A percentile compares a stretch with the other conserved stretches of the same genome.
These are phyloP conservation scores for Asteroscopus sphinx DNA, from an alignment of 2,888 invertebrate genomes.

Conservation along the genomic window DNA sequence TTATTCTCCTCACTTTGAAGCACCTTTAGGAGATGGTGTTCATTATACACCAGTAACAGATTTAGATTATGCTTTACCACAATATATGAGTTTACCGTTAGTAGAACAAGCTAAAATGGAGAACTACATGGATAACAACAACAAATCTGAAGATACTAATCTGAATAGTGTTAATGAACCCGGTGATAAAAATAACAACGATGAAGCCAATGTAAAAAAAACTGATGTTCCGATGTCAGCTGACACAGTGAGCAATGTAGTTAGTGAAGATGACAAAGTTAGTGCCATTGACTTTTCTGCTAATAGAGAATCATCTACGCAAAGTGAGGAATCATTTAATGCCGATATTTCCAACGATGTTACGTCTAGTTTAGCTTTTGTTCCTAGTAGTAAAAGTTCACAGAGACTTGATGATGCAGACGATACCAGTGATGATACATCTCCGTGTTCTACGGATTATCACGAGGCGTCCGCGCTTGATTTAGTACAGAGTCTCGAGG, in stretches of 20 bases:
- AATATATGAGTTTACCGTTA: constrained; percentile 82
- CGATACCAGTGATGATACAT: constrained; percentile 84
- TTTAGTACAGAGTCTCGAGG: constrained; percentile 81
- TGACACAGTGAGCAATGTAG: constrained; percentile 61
- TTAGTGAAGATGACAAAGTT: constrained; percentile 72
- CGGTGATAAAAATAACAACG: constrained; percentile 59
- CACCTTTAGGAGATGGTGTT: constrained; percentile 70
- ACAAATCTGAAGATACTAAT: constrained; percentile 54
- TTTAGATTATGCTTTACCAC: constrained; percentile 84
- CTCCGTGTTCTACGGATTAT: constrained; percentile 86
- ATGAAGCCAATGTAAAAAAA: constrained; percentile 51
- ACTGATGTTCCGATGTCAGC: constrained; percentile 51
- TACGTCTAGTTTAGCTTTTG: constrained; percentile 85
- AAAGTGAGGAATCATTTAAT: constrained; percentile 83
- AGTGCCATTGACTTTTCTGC: constrained; percentile 62
- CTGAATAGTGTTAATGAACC: constrained; percentile 54
- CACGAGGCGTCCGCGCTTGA: constrained; percentile 87
- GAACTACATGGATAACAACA: constrained; percentile 60
- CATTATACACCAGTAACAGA: constrained; percentile 84
- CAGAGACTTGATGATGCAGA: constrained; percentile 74
- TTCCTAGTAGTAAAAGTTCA: constrained; percentile 85
- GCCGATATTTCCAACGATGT: constrained; percentile 84
- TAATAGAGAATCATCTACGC: constrained; percentile 75
- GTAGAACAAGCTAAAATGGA: constrained; percentile 73
- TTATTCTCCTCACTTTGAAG: constrained; percentile 79